These are phyloP conservation scores for Arbacia lixula DNA, from an alignment of 53 echinoderm and acorn worm genomes.

Conservation along the genomic window DNA sequence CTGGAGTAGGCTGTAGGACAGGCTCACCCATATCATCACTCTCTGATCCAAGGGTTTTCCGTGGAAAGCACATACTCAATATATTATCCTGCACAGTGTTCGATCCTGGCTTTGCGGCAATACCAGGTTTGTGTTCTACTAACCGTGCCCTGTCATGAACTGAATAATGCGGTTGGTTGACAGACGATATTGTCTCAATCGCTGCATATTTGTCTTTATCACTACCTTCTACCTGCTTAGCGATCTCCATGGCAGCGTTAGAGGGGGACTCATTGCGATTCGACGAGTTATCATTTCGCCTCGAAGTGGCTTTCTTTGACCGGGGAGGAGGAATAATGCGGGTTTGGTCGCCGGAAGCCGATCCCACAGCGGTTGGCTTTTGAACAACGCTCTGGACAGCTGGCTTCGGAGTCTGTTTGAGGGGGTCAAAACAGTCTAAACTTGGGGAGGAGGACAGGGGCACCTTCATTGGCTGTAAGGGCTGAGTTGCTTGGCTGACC, in stretches of 20 bases:
- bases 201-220: constrained; percentile 42
- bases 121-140: neutral
- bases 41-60: constrained; percentile 41
- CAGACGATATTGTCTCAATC: constrained; percentile 35
- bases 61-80: constrained; percentile 74
- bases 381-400: neutral
- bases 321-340: constrained; percentile 32
- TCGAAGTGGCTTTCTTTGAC: constrained; percentile 26
- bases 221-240: constrained; percentile 48
- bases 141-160: constrained; percentile 20
- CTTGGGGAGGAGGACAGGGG: constrained; percentile 43
- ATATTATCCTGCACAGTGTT: constrained; percentile 63
- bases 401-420: constrained; percentile 29
- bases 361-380: neutral
- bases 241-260: constrained; percentile 21
- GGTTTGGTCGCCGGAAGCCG: neutral
- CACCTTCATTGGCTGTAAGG: constrained; percentile 9
- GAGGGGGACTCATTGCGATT: neutral
- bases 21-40: constrained; percentile 6
- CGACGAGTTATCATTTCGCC: constrained; percentile 13
- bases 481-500: neutral
- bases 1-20: neutral
- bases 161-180: constrained; percentile 23
- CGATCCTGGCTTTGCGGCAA: neutral
- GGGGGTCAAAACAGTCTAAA: constrained; percentile 74